Percentiles rank a stretch among this genome's conserved stretches.
Evolutionary conservation across 2,797 vertebrate species (phyloP).

Genomic region (Ambastaia sidthimunki): DNA sequence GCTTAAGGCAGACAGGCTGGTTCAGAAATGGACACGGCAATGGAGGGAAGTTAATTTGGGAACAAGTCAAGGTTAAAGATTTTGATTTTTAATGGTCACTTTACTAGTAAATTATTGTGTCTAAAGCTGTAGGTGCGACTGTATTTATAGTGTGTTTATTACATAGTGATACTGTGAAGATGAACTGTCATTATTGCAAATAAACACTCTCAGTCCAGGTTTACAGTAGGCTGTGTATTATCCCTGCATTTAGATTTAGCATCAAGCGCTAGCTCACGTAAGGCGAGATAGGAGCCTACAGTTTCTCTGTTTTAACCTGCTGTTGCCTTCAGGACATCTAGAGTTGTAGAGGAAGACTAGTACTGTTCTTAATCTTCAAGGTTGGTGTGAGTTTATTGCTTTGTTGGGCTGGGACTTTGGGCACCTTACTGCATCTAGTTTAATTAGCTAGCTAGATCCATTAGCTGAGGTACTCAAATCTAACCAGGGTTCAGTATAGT

Average conservation of each 20-base stretch:
- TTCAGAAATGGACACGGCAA: constrained; percentile 20
- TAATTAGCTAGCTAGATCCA: constrained; percentile 46
- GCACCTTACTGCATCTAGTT: constrained; percentile 19
- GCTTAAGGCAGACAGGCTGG: constrained; percentile 8
- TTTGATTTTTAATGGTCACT: constrained; percentile 3
- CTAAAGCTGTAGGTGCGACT: background rate
- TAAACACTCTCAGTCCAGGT: background rate
- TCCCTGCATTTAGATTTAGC: too few species aligned
- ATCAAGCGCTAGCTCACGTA: too few species aligned
- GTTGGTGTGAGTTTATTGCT: background rate
- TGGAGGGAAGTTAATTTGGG: constrained; percentile 4
- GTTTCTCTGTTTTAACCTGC: too few species aligned
- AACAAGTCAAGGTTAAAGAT: constrained; percentile 33
- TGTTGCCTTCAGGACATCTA: background rate
- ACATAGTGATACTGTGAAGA: background rate
- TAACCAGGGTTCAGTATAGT: background rate
- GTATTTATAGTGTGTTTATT: background rate
- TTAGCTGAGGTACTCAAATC: constrained; percentile 21
- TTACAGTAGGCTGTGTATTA: background rate
- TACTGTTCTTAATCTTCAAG: background rate
- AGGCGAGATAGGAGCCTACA: too few species aligned
- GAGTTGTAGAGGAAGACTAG: background rate
- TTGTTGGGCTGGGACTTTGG: background rate
- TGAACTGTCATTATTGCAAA: background rate
- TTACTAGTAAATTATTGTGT: background rate